Evolutionary conservation across 2,113 vertebrate species (phyloP), one percentile per base, ranked within the genome.

Genomic region (Pica pica): DNA sequence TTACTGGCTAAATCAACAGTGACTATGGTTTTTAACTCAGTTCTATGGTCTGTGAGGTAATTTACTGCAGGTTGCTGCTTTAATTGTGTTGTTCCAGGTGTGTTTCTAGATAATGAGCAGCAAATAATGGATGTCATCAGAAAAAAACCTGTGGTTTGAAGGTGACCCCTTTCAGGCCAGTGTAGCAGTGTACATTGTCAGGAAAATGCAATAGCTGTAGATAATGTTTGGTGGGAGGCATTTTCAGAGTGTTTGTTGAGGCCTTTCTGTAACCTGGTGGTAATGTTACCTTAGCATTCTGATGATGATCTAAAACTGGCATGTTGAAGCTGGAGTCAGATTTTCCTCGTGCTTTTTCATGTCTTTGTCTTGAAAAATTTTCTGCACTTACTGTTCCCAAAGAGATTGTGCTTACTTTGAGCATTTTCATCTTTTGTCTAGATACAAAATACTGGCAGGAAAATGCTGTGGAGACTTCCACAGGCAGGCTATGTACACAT

Each of bases 51-150:
- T 68, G 49, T 46, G 56, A 41, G 59, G 39, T 70, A 73, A 65
- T 89, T 79, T 75, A 30, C 53, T 89, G 91, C 81, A 79, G 70
- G 57, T 68, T 84, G 46, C 69, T 53, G 78, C 59, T 85, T 87
- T 94, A 57, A 73, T 59, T 71, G 28, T 75, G 67, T 79, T 91
- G 37, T 64, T 96, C 77, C 65, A 87, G 89, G 59, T 94, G 78
- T 91, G 77, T 80, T 78, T 85, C 78, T 76, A 64, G 91, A 89
- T 95, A 95, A 85, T 16, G 74, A 92, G 57, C 67, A 61, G 46
- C 61, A 89, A 87, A 74, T 94, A 75, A 70, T 87, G 56, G 69
- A 55, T 94, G 50, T 56, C 83, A 79, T 82, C 73, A 89, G 90
- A 13, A 74, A 89, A 82, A 85, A 63, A n/a, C 79, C n/a, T 63